Conservation (phyloP, 2,113 vertebrate species). For the Athene cunicularia region DNA sequence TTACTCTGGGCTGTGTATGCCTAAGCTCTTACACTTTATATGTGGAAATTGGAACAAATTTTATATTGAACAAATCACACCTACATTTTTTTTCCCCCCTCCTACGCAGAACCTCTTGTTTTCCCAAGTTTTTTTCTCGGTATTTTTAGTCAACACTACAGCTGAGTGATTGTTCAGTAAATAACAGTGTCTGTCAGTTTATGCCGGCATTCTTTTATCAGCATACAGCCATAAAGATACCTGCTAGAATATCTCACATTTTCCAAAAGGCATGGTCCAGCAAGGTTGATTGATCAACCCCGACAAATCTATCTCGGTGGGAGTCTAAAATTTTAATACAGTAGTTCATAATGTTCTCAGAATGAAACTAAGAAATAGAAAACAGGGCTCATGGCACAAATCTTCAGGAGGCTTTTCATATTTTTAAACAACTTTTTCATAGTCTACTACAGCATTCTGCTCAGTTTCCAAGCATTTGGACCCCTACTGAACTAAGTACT, state of each 20-base stretch:
- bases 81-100: neutral
- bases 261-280: neutral
- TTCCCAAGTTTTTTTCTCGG: neutral
- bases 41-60: neutral
- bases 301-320: neutral
- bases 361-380: neutral
- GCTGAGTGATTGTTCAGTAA: neutral
- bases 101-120: neutral
- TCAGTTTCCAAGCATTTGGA: neutral
- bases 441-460: neutral
- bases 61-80: neutral
- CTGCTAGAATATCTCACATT: neutral
- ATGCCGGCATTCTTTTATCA: neutral
- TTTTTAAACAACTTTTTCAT: neutral
- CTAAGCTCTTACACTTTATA: neutral
- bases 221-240: neutral
- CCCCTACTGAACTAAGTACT: neutral
- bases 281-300: neutral
- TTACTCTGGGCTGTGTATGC: neutral
- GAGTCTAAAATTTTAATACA: constrained; percentile 11
- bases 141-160: neutral
- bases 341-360: neutral
- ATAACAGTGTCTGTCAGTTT: neutral
- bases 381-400: neutral
- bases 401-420: neutral